Base-by-base conservation (phyloP, 2,113 vertebrate species). In the Ceyx cyanopectus region DNA sequence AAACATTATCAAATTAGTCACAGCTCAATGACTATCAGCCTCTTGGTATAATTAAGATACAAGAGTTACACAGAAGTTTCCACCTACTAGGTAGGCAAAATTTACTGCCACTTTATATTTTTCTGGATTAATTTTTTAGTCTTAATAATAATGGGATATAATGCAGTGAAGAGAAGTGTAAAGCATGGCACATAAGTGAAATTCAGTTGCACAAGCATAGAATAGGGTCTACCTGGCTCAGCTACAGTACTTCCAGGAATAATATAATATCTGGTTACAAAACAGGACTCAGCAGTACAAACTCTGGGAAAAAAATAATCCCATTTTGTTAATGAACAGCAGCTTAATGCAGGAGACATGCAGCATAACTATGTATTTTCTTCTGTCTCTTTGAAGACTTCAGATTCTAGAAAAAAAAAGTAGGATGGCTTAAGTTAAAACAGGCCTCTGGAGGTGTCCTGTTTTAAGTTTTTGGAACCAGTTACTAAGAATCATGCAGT, bases 1-100 rank as follows among this genome's bases (percentile, higher is more conserved):
- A 88, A 94, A 77, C 45, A 63, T 54, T 75, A 74, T 54, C 43
- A 94, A 75, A 75, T 95, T 86, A 89, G 61, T 75, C 45, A 84
- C 23, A 76, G n/a, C 13, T 89, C 86, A 50, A 77, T 91, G 68
- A 67, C 53, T 88, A 60, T 86, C 61, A 86, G 34, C 43, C n/a
- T 73, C 37, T 89, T 68, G 27, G 53, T 89, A 32, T 89, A 87
- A 84, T 72, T 94, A 91, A 79, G 48, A 30, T 37, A 72, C 6
- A 79, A 89, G 81, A 81, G 50, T 51, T 78, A 37, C 23, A 79
- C 30, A 58, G 37, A 88, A 50, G 24, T 41, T 88, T 93, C 67
- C 30, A 81, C 37, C 45, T 86, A 53, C 40, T 50, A 24, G 7
- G 8, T 60, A 83, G 16, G 29, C 18, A 63, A 88, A 78, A 43